Percentiles rank a stretch among this genome's conserved stretches.
Evolutionary conservation across 2,797 vertebrate species (phyloP).

Genomic region (Melanotaenia parkinsoni): DNA sequence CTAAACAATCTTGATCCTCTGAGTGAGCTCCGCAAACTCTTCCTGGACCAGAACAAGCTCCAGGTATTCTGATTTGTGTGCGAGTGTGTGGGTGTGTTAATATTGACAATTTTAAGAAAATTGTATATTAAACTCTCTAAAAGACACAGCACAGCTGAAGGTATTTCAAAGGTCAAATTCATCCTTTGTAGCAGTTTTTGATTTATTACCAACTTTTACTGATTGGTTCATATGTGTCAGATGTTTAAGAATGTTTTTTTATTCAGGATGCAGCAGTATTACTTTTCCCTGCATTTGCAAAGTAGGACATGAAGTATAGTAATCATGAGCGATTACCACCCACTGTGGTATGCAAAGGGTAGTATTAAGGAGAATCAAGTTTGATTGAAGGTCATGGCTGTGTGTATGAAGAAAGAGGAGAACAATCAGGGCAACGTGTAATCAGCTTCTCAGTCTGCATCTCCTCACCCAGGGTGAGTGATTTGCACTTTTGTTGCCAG

Average conservation of each 20-base stretch:
- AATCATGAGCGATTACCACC: slow-evolving; percentile 80
- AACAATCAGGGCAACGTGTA: slow-evolving; percentile 81
- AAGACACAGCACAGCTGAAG: slow-evolving; percentile 31
- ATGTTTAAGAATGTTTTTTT: slow-evolving; percentile 67
- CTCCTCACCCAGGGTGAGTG: slow-evolving; percentile 69
- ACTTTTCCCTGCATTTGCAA: slow-evolving; percentile 68
- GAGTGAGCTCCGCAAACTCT: slow-evolving; percentile 85
- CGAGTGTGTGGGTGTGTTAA: slow-evolving; percentile 7
- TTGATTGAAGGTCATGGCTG: slow-evolving; percentile 84
- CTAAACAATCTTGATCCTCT: slow-evolving; percentile 84
- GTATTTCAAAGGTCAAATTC: slow-evolving; percentile 59
- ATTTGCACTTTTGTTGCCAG: slow-evolving; percentile 76
- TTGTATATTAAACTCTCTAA: slow-evolving; percentile 15
- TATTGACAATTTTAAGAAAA: slow-evolving; percentile 34
- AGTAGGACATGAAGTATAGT: slow-evolving; percentile 75
- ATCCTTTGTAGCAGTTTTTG: slow-evolving; percentile 48
- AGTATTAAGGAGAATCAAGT: slow-evolving; percentile 80
- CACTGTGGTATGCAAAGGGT: slow-evolving; percentile 71
- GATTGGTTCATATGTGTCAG: slow-evolving; percentile 64
- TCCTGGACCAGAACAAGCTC: slow-evolving; percentile 88
- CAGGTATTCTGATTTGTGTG: slow-evolving; percentile 79
- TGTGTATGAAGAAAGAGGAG: slow-evolving; percentile 67
- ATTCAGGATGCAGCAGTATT: slow-evolving; percentile 60
- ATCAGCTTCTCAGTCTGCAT: slow-evolving; percentile 77
- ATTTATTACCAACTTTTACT: slow-evolving; percentile 58